A percentile compares a stretch with the other conserved stretches of the same genome.
phyloP scores from a whole-genome alignment of 2,113 vertebrate genomes.

The Chrysemys picta region DNA sequence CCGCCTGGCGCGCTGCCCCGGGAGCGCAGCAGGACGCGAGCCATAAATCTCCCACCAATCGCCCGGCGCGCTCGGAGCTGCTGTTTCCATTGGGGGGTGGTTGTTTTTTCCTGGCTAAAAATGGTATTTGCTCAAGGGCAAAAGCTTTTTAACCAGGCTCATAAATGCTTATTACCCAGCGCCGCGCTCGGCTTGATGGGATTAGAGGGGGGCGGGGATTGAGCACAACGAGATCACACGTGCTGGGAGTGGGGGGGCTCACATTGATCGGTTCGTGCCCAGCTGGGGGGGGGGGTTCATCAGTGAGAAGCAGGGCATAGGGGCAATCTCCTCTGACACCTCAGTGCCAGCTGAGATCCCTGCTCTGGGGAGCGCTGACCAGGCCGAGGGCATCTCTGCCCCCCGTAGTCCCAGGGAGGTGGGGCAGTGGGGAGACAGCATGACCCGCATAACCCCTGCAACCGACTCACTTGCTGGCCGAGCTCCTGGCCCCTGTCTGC shows the following conservation, averaged over 20 bases:
- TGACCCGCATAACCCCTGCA: background rate
- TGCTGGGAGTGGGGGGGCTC: background rate
- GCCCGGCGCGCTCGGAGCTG: slow-evolving; percentile 1
- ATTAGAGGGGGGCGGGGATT: background rate
- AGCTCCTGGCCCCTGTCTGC: background rate
- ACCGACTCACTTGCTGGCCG: background rate
- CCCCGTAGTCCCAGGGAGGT: background rate
- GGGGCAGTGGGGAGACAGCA: background rate
- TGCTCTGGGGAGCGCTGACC: too few species aligned
- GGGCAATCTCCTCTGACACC: background rate
- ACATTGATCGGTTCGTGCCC: background rate
- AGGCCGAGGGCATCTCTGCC: background rate
- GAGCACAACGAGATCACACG: background rate
- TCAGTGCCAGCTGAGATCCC: too few species aligned
- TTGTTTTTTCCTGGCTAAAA: background rate
- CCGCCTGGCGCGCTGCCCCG: slow-evolving; percentile 66
- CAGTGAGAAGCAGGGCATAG: background rate
- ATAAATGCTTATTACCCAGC: slow-evolving; percentile 1
- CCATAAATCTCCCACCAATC: slow-evolving; percentile 75
- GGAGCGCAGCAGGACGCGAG: slow-evolving; percentile 58
- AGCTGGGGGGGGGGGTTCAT: background rate
- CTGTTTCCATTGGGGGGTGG: background rate
- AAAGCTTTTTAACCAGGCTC: background rate
- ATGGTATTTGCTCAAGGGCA: background rate
- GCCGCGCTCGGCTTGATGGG: background rate